phyloP scores from a whole-genome alignment of 53 echinoderm and acorn worm species.

The Echinometra lucunter region DNA sequence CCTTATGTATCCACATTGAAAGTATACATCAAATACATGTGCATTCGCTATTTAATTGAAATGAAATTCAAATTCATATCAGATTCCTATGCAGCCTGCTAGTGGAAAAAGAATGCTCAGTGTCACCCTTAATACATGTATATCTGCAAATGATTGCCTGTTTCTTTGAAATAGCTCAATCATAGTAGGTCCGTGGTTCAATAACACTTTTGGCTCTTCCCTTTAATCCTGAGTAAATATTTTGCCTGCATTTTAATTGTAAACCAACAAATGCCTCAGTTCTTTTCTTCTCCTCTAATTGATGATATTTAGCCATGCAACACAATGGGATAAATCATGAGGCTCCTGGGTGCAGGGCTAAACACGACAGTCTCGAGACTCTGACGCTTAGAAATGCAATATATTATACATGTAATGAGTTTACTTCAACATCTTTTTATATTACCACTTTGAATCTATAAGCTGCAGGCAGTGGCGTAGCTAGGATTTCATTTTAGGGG shows the following conservation, averaged over 20 bases:
- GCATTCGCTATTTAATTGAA: too few relatives aligned
- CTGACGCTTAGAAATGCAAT: not conserved
- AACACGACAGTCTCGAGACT: not conserved
- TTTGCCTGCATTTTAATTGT: slow-evolving; percentile 7
- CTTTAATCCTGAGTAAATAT: slow-evolving; percentile 34
- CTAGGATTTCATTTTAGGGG: too few relatives aligned
- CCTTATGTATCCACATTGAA: not conserved
- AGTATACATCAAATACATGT: not conserved
- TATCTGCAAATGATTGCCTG: not conserved
- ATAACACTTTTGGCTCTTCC: slow-evolving; percentile 34
- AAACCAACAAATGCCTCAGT: too few relatives aligned
- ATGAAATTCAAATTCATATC: too few relatives aligned
- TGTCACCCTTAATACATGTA: not conserved
- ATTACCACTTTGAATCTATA: too few relatives aligned
- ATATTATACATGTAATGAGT: not conserved
- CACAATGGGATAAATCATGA: not conserved
- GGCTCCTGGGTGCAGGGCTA: not conserved
- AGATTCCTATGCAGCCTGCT: too few relatives aligned
- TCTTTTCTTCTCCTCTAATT: not conserved
- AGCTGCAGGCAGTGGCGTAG: too few relatives aligned
- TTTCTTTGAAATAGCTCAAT: not conserved
- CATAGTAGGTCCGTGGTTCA: too few relatives aligned
- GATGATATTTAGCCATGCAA: slow-evolving; percentile 6
- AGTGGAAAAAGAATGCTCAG: not conserved
- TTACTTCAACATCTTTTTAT: too few relatives aligned